Evolutionary conservation across 2,888 invertebrate species (phyloP).

Genomic region (Atethmia centrago): DNA sequence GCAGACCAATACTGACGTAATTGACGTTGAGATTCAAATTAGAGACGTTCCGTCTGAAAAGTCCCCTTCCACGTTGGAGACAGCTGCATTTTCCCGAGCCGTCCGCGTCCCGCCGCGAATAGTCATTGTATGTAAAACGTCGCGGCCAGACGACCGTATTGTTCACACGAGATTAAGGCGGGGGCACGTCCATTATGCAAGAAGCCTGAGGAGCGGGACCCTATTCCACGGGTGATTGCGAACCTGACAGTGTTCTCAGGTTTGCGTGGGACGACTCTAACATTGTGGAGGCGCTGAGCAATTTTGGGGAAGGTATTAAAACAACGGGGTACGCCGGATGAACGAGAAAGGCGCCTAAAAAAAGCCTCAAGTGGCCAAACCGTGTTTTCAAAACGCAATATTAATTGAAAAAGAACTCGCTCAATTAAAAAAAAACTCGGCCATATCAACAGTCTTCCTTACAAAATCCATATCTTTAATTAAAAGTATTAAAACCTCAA

Average conservation of each 20-base stretch:
- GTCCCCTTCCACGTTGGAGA: conserved; percentile 60
- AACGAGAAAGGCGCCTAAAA: not conserved
- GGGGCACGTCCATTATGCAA: conserved; percentile 83
- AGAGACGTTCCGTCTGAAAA: conserved; percentile 60
- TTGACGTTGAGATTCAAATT: conserved; percentile 68
- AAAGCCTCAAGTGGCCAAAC: not conserved
- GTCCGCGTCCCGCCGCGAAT: conserved; percentile 74
- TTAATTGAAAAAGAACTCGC: not conserved
- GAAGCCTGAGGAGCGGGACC: conserved; percentile 76
- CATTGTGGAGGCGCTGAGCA: conserved; percentile 6
- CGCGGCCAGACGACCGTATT: conserved; percentile 85
- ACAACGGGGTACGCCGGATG: not conserved
- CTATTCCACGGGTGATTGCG: conserved; percentile 85
- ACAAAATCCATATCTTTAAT: conserved; percentile 4
- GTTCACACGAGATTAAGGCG: conserved; percentile 87
- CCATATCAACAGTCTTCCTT: not conserved
- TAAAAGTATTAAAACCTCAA: not conserved
- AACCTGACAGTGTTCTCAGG: conserved; percentile 70
- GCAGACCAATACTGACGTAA: conserved; percentile 51
- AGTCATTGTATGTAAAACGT: conserved; percentile 89
- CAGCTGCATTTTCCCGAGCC: conserved; percentile 75
- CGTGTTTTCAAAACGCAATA: not conserved
- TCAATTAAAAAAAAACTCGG: conserved; percentile 1
- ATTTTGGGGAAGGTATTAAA: not conserved
- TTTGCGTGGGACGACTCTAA: conserved; percentile 25